phyloP scores from a whole-genome alignment of 2,113 vertebrate species.

The Puma concolor region DNA sequence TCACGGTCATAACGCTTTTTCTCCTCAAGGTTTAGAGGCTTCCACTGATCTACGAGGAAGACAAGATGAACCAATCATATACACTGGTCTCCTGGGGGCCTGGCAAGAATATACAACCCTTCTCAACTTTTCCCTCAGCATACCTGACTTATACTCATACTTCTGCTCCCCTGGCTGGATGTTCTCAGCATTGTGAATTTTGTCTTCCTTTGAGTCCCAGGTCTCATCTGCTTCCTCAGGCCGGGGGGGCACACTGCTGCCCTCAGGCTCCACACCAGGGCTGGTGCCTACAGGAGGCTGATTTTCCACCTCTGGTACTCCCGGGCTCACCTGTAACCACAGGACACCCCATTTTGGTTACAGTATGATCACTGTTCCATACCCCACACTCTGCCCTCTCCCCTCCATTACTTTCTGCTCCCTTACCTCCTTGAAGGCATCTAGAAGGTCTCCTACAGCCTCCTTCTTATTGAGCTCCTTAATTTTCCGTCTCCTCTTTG shows the following conservation, averaged over 20 bases:
- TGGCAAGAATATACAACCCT: not conserved
- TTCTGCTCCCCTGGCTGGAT: slow-evolving; percentile 92
- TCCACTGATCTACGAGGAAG: slow-evolving; percentile 92
- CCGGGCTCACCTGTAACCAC: slow-evolving; percentile 78
- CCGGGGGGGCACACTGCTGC: slow-evolving; percentile 59
- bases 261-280: slow-evolving; percentile 82
- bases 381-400: not conserved
- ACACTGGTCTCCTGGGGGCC: rapidly evolving
- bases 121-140: slow-evolving; percentile 2
- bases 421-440: slow-evolving; percentile 98
- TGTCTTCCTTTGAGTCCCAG: slow-evolving; percentile 98
- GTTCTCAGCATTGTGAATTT: slow-evolving; percentile 93
- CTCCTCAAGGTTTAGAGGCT: slow-evolving; percentile 94
- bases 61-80: not conserved
- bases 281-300: slow-evolving; percentile 70
- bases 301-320: slow-evolving; percentile 84
- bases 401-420: not conserved
- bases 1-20: slow-evolving; percentile 97
- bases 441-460: slow-evolving; percentile 94
- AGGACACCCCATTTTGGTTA: not conserved
- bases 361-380: not conserved
- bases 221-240: slow-evolving; percentile 92
- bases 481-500: slow-evolving; percentile 98
- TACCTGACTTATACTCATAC: slow-evolving; percentile 97
- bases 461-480: slow-evolving; percentile 98